These are phyloP conservation scores for Callimorpha dominula DNA, from an alignment of 2,888 invertebrate species.

Conservation along the genomic window DNA sequence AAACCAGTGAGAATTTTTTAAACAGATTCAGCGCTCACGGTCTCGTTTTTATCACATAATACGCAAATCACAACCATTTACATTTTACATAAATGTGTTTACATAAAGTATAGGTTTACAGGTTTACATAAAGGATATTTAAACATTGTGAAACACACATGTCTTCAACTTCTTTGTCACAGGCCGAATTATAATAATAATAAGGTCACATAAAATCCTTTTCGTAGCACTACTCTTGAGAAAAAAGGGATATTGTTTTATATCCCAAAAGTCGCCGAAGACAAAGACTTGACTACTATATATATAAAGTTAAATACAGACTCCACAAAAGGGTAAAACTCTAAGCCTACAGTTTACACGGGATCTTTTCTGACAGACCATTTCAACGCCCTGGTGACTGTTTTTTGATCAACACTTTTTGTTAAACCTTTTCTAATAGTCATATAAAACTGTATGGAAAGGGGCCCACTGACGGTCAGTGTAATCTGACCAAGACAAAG, in stretches of 20 bases:
- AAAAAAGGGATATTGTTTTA: not conserved
- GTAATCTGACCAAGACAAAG: not conserved
- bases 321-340: constrained; percentile 1
- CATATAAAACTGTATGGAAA: not conserved
- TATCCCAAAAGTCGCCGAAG: not conserved
- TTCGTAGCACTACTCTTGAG: not conserved
- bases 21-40: not conserved
- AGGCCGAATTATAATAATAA: not conserved
- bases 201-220: not conserved
- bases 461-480: not conserved
- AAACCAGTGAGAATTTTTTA: no score
- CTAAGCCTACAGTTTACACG: constrained; percentile 19
- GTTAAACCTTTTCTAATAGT: not conserved
- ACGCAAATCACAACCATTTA: no score
- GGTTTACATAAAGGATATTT: not conserved
- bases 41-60: not conserved
- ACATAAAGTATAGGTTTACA: not conserved
- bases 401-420: not conserved
- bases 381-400: not conserved
- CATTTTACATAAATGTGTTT: no score
- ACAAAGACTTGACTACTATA: not conserved
- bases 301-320: not conserved
- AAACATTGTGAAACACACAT: no score
- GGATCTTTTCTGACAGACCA: constrained; percentile 11
- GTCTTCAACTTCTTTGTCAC: no score